phyloP scores from a whole-genome alignment of 2,113 vertebrate genomes.

The Alethe castanea region DNA sequence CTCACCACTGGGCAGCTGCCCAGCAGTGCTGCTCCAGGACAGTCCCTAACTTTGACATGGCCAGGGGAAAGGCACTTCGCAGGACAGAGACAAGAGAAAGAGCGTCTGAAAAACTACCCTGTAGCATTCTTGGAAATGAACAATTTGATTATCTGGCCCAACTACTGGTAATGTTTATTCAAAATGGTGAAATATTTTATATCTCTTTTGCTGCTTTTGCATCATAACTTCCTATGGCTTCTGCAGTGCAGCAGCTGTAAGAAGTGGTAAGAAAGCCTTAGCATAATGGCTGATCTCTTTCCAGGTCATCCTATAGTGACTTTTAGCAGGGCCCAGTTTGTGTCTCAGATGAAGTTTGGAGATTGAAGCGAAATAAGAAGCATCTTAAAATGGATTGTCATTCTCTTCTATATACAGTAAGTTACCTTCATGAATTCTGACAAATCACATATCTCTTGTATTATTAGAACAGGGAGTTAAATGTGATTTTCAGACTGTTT shows the following conservation, averaged over 20 bases:
- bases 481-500: neutral
- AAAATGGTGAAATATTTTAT: neutral
- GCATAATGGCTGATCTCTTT: neutral
- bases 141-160: neutral
- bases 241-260: neutral
- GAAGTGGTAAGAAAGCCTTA: neutral
- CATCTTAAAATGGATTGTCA: neutral
- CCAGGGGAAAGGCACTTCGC: neutral
- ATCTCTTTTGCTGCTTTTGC: neutral
- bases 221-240: neutral
- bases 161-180: neutral
- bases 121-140: neutral
- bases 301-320: accelerated
- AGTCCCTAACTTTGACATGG: neutral
- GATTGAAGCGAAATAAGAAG: neutral
- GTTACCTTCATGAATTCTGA: neutral
- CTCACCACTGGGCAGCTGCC: neutral
- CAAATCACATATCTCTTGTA: neutral
- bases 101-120: neutral
- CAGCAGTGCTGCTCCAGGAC: neutral
- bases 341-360: neutral
- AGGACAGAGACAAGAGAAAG: neutral
- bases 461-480: neutral
- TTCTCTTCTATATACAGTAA: neutral
- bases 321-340: neutral